These are phyloP conservation scores for Myotis lucifugus DNA, from an alignment of 2,113 vertebrate species.

Conservation along the genomic window DNA sequence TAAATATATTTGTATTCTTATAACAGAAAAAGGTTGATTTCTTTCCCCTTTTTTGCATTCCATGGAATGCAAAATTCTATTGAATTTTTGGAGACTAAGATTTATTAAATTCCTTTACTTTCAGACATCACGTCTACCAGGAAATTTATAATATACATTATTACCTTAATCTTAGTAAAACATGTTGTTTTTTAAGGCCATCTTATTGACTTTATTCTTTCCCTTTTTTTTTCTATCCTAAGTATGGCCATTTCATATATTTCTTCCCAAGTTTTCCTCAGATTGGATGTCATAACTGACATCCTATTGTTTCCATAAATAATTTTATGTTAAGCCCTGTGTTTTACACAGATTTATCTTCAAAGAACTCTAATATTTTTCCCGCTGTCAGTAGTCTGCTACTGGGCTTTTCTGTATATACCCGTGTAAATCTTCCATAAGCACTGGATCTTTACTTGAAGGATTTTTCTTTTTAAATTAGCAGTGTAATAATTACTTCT, in stretches of 20 bases:
- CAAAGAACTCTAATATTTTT: background rate
- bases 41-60: background rate
- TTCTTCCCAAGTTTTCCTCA: background rate
- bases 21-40: background rate
- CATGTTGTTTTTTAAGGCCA: background rate
- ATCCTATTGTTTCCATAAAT: background rate
- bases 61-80: background rate
- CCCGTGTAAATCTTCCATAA: background rate
- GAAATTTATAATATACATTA: background rate
- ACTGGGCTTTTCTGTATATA: background rate
- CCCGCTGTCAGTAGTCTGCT: background rate
- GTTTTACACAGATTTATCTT: background rate
- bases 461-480: background rate
- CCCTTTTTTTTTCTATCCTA: background rate
- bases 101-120: background rate
- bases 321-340: background rate
- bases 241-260: background rate
- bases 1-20: background rate
- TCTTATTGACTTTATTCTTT: background rate
- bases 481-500: background rate
- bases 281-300: background rate
- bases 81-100: background rate
- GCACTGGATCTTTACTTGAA: background rate
- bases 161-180: background rate
- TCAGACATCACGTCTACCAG: background rate